Percentiles rank a stretch among this genome's conserved stretches.
phyloP scores from a whole-genome alignment of 1,140 invertebrate species.

The Conus betulinus region DNA sequence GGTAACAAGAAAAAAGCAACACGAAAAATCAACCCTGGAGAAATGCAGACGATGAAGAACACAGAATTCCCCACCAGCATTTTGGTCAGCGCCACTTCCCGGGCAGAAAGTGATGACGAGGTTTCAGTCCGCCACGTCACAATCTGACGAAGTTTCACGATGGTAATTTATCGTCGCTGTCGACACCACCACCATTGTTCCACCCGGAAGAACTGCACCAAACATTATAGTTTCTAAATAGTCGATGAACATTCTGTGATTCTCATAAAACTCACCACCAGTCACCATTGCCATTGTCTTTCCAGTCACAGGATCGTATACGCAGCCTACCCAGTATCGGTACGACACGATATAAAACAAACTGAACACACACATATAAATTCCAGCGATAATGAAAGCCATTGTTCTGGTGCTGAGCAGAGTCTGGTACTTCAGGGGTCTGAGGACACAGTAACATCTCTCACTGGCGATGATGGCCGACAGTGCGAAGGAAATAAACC shows the following conservation, averaged over 20 bases:
- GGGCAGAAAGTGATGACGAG: neutral
- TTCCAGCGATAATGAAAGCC: too few relatives aligned
- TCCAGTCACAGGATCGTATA: neutral
- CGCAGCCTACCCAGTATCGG: neutral
- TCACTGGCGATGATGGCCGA: conserved; percentile 2
- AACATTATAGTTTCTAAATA: neutral
- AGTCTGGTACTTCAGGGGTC: neutral
- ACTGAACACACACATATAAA: too few relatives aligned
- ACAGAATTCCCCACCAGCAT: conserved; percentile 13
- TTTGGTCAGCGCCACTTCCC: conserved; percentile 20
- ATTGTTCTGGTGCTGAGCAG: neutral
- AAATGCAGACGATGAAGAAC: conserved; percentile 19
- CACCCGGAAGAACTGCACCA: neutral
- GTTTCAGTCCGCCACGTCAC: neutral
- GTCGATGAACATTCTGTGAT: neutral
- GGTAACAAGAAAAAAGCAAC: neutral
- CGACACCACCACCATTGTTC: neutral
- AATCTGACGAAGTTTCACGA: neutral
- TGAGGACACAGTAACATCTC: conserved; percentile 1
- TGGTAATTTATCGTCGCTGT: neutral
- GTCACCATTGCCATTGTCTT: neutral
- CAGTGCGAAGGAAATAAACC: neutral
- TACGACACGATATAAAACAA: too few relatives aligned
- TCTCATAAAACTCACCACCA: neutral
- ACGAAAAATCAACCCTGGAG: neutral